A percentile compares a stretch with the other conserved stretches of the same genome.
Conservation (phyloP, 2,888 invertebrate genomes). For the Nomada fabriciana region DNA sequence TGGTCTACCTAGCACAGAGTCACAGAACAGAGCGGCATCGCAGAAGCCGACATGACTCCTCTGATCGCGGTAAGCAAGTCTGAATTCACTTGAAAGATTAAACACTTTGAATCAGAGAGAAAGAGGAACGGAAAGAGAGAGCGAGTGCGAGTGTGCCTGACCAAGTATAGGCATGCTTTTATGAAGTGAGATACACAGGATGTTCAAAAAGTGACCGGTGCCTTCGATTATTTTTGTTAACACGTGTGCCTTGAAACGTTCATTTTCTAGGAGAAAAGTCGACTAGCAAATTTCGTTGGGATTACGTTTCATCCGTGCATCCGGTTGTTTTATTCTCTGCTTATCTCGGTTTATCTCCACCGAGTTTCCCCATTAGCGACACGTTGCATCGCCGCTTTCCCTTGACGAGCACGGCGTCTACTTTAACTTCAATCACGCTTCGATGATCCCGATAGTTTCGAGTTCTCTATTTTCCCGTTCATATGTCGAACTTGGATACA, state of each 20-base stretch:
- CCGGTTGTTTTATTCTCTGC: background rate
- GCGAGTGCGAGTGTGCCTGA: slow-evolving; percentile 18
- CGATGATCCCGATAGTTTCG: slow-evolving; percentile 18
- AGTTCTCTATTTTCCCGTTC: background rate
- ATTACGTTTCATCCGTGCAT: slow-evolving; percentile 12
- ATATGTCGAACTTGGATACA: background rate
- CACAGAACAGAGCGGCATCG: slow-evolving; percentile 84
- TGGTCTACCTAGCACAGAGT: slow-evolving; percentile 82
- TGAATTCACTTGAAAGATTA: slow-evolving; percentile 42
- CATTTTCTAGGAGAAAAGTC: slow-evolving; percentile 22
- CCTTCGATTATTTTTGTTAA: slow-evolving; percentile 22
- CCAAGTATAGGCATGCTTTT: slow-evolving; percentile 35
- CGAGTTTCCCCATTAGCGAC: background rate
- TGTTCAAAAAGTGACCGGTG: slow-evolving; percentile 38
- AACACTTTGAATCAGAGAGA: slow-evolving; percentile 5
- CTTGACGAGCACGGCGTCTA: slow-evolving; percentile 38
- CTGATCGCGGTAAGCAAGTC: slow-evolving; percentile 83
- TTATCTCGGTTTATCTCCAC: slow-evolving; percentile 30
- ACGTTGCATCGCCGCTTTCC: slow-evolving; percentile 22
- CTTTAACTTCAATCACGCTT: slow-evolving; percentile 34
- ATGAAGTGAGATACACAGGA: slow-evolving; percentile 39
- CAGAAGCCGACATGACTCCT: slow-evolving; percentile 84
- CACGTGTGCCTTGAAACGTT: slow-evolving; percentile 6
- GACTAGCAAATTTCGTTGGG: background rate
- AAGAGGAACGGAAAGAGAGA: slow-evolving; percentile 18